Base-by-base conservation (phyloP, 2,888 invertebrate species). In the Trypoxylon attenuatum region DNA sequence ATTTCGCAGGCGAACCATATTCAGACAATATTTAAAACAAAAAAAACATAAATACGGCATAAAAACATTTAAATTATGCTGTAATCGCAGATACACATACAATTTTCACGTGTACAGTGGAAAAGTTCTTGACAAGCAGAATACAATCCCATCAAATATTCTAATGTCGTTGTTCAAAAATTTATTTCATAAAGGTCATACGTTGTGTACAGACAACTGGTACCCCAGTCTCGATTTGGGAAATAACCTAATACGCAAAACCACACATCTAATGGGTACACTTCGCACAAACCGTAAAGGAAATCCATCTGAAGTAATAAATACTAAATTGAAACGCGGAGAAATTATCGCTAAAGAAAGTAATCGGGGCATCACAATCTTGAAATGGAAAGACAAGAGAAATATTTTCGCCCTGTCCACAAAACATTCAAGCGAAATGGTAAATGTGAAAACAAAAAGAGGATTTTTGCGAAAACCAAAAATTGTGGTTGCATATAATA, bases 211-310 rank as follows among this genome's bases (percentile, higher is more conserved):
- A 10, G 82, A 83, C 62, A 83, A 82, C 56, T 56, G 49, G 47
- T 56, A 56, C 42, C 49, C 50, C 39, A 83, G 79, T 67, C 55
- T 84, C 13, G 68, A 78, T 5, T 64, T 85, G 46, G 84, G 80
- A 21, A 54, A 78, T 33, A 33, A 77, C 45, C 69, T 85, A 50
- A 57, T 84, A 47, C 39, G 77, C 8, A 69, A 81, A 49, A 71
- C 81, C 39, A 83, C 82, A 5, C 80, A 84, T 74, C 63, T 83
- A 21, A 66, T 82, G 53, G 83, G 83, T 13, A 85, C 83, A 42
- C 47, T 84, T 29, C 66, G 82, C 66, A 81, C 79, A 71, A 83
- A 84, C 61, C 72, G 81, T 66, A 76, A 66, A 69, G 64, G 72
- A 47, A 77, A 84, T 51, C 82, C 84, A 38, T 77, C 76, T 53